Evolutionary conservation across 2,797 vertebrate species (phyloP).

Genomic region (Eurystomus glaucurus): DNA sequence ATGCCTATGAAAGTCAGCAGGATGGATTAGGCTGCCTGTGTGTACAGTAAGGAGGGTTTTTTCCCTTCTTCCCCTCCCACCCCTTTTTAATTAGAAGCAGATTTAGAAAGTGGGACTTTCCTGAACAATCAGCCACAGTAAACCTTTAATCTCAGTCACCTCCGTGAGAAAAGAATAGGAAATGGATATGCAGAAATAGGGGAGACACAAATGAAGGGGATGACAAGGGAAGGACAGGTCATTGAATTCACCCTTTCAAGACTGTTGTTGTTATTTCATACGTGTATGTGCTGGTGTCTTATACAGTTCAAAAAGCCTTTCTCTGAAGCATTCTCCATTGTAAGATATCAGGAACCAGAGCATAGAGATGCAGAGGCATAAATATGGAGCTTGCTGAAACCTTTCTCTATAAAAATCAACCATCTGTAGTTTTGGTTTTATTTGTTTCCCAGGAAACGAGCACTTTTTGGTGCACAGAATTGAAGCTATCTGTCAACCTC

Average conservation of each 20-base stretch:
- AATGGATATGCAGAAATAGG: not conserved
- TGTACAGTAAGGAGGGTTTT: not conserved
- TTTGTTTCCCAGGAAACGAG: not conserved
- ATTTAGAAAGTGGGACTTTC: constrained; percentile 72
- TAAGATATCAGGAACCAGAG: not conserved
- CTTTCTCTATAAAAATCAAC: not conserved
- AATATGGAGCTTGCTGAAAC: not conserved
- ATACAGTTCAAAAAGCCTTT: not conserved
- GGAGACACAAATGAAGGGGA: not conserved
- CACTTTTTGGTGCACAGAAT: not conserved
- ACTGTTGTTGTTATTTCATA: not conserved
- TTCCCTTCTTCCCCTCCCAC: not conserved
- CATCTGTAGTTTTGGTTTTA: not conserved
- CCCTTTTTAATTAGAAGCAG: constrained; percentile 76
- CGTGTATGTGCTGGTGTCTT: not conserved
- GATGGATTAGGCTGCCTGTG: constrained; percentile 45
- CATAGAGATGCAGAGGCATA: fast-evolving
- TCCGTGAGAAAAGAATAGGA: constrained; percentile 14
- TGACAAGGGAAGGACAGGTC: not conserved
- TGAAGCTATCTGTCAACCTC: not conserved
- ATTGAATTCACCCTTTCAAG: not conserved
- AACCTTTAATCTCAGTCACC: constrained; percentile 49
- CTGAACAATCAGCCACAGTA: constrained; percentile 51
- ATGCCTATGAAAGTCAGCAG: constrained; percentile 60
- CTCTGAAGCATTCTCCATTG: not conserved